Evolutionary conservation across 2,888 invertebrate genomes (phyloP), one percentile per base, ranked within the genome.

Genomic region (Tetragonula carbonaria): DNA sequence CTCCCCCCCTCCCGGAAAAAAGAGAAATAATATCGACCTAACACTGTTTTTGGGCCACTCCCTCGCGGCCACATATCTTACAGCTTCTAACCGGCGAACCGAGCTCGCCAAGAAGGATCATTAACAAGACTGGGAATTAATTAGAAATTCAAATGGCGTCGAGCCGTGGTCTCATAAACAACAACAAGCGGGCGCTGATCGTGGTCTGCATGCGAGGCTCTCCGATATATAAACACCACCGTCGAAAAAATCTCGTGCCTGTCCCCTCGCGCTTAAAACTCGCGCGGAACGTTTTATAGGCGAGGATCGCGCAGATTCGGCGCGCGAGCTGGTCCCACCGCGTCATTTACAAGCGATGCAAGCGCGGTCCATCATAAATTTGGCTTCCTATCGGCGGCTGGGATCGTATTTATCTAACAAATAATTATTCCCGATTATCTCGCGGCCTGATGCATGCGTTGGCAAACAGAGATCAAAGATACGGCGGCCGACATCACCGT

Each of bases 391-490:
- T 93, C 93, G 89, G 86, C 88, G 86, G 78, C 86, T 88, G 86
- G 90, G 91, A 93, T 93, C 93, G 90, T 92, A 92, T 93, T 94
- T 93, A 94, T 94, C 93, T 93, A 93, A 93, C 92, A 91, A 93
- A 93, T 94, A 93, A 94, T 94, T 93, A 94, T 94, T 93, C 91
- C 88, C 90, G 93, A 93, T 93, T 92, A 93, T 93, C 93, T 91
- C 80, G 87, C 77, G 85, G 79, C 84, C 53, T 92, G 92, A 93
- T 93, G 91, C 91, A 92, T 92, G 91, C 90, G 90, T 92, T 89
- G 90, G 91, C 92, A 90, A 93, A 92, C 93, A 91, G 87, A 93
- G 93, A 94, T 94, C 89, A 88, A 84, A 92, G 93, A 94, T 94
- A 93, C 89, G 89, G 85, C 81, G 84, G 74, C 89, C 91, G 91